These are phyloP conservation scores for Ptychoptera contaminata DNA, from an alignment of 2,888 invertebrate genomes.

Conservation along the genomic window DNA sequence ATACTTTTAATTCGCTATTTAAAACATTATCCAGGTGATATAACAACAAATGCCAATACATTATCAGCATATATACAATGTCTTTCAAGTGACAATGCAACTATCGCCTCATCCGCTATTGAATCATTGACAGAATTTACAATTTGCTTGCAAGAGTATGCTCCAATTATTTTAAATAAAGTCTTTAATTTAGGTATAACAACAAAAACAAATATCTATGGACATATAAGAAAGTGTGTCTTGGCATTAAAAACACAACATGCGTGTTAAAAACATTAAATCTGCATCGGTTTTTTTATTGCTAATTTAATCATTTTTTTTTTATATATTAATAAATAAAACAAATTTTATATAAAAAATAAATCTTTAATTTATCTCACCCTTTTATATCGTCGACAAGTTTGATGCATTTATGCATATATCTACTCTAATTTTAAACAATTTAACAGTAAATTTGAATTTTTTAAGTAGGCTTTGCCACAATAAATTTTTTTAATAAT, in stretches of 20 bases:
- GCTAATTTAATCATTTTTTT: too few species aligned
- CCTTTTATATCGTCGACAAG: too few species aligned
- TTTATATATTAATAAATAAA: too few species aligned
- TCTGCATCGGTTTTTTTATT: not conserved
- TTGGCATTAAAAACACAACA: conserved; percentile 67
- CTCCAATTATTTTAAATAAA: conserved; percentile 56
- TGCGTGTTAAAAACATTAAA: conserved; percentile 41
- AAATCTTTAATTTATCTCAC: too few species aligned
- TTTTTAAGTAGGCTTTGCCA: too few species aligned
- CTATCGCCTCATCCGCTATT: conserved; percentile 60
- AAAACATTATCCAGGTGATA: conserved; percentile 44
- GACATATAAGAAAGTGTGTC: conserved; percentile 64
- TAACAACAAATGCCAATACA: conserved; percentile 40
- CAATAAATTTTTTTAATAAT: too few species aligned
- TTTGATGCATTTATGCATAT: too few species aligned
- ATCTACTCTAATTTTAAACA: too few species aligned
- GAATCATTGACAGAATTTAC: conserved; percentile 72
- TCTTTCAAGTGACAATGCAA: conserved; percentile 61
- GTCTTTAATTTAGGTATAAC: conserved; percentile 71
- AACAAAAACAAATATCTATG: conserved; percentile 59
- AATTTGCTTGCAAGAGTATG: conserved; percentile 72
- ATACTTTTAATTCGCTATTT: conserved; percentile 53
- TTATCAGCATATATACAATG: conserved; percentile 67
- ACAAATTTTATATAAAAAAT: too few species aligned
- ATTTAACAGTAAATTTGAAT: too few species aligned